Conservation (phyloP, 1,140 invertebrate genomes). For the Drosophila athabasca region DNA sequence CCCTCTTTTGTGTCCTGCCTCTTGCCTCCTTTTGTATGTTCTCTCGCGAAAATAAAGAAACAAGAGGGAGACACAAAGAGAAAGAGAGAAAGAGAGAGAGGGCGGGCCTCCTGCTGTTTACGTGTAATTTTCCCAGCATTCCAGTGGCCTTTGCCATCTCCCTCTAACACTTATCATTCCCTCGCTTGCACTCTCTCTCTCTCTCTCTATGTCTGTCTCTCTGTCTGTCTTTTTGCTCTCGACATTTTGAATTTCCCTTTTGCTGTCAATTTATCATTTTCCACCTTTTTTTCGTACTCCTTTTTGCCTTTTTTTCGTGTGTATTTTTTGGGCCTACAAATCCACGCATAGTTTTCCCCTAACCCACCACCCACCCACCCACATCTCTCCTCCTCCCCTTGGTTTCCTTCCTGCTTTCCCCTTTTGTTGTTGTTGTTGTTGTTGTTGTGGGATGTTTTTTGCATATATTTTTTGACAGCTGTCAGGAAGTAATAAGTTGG, state of each 20-base stretch:
- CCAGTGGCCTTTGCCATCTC: constrained; percentile 6
- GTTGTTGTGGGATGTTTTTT: constrained; percentile 61
- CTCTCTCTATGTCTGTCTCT: too few species aligned
- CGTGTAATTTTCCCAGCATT: constrained; percentile 76
- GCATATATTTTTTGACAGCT: constrained; percentile 83
- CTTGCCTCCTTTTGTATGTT: constrained; percentile 41
- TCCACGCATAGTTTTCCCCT: constrained; percentile 71
- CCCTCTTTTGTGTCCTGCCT: constrained; percentile 35
- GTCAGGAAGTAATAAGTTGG: constrained; percentile 83
- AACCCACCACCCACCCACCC: too few species aligned
- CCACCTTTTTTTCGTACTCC: constrained; percentile 54
- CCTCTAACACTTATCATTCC: too few species aligned
- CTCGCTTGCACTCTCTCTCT: too few species aligned
- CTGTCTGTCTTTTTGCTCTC: constrained; percentile 26
- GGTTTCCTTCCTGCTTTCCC: background rate
- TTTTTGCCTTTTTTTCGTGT: constrained; percentile 21
- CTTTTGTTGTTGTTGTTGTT: constrained; percentile 23
- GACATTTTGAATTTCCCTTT: constrained; percentile 75
- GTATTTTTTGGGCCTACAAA: constrained; percentile 62
- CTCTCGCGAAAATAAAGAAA: constrained; percentile 48
- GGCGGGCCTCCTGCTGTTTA: constrained; percentile 69
- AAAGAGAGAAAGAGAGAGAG: constrained; percentile 20
- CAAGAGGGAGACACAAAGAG: background rate
- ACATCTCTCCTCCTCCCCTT: too few species aligned
- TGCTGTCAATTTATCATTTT: constrained; percentile 69